phyloP scores from a whole-genome alignment of 2,113 vertebrate genomes.

The Hippocampus abdominalis region DNA sequence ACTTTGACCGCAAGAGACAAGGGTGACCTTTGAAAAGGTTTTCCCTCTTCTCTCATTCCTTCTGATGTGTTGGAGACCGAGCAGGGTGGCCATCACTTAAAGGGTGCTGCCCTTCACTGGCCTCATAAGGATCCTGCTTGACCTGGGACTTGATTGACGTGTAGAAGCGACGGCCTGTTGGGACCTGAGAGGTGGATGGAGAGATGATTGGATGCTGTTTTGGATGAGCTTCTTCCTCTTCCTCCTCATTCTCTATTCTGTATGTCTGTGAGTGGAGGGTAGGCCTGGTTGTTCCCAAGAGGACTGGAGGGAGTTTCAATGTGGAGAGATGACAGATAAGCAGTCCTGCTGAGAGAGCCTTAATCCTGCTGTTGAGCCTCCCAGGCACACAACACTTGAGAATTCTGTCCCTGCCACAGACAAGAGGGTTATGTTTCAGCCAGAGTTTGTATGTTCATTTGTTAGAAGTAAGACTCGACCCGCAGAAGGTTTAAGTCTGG shows the following conservation, averaged over 20 bases:
- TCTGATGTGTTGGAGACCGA: slow-evolving; percentile 20
- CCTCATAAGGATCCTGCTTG: slow-evolving; percentile 40
- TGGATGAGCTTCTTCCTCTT: slow-evolving; percentile 17
- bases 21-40: slow-evolving; percentile 55
- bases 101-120: slow-evolving; percentile 41
- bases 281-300: slow-evolving; percentile 27
- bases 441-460: neutral
- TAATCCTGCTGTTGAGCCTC: slow-evolving; percentile 53
- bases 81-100: slow-evolving; percentile 30
- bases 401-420: slow-evolving; percentile 34
- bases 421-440: neutral
- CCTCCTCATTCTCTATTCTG: neutral
- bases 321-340: slow-evolving; percentile 58
- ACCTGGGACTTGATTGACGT: slow-evolving; percentile 62
- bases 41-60: neutral
- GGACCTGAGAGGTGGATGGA: slow-evolving; percentile 31
- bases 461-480: neutral
- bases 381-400: slow-evolving; percentile 40
- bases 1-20: slow-evolving; percentile 7
- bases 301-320: slow-evolving; percentile 52
- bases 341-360: slow-evolving; percentile 50
- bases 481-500: neutral
- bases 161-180: slow-evolving; percentile 25
- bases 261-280: slow-evolving; percentile 21
- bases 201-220: slow-evolving; percentile 24